Conservation (phyloP, 2,113 vertebrate species). For the Oryzias woworae region DNA sequence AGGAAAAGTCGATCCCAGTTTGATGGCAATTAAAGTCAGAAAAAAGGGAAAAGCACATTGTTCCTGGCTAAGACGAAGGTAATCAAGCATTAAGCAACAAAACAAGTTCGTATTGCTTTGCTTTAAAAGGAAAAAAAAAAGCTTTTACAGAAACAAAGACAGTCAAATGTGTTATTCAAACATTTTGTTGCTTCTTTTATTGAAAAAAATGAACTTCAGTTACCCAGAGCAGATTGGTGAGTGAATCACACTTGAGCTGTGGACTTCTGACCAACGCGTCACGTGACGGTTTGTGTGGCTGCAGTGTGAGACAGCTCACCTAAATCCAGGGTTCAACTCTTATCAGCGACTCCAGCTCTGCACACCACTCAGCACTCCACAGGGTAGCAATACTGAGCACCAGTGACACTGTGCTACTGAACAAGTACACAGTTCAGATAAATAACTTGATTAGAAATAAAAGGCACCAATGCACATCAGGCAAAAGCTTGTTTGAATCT, state of each 20-base stretch:
- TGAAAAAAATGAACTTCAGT: not conserved
- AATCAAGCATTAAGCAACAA: no score
- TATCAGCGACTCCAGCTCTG: conserved; percentile 48
- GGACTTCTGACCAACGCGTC: not conserved
- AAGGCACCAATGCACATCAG: not conserved
- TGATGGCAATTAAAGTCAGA: not conserved
- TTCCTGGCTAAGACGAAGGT: no score
- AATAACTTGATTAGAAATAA: not conserved
- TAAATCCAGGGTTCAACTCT: conserved; percentile 62
- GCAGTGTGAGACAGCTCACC: conserved; percentile 11
- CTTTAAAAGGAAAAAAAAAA: not conserved
- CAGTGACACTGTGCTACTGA: not conserved
- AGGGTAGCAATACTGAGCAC: conserved; percentile 2
- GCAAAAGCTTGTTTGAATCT: not conserved
- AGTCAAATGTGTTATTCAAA: no score
- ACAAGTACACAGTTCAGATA: not conserved
- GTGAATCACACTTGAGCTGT: not conserved
- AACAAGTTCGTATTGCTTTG: no score
- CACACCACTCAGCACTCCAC: conserved; percentile 4
- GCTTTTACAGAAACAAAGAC: not conserved
- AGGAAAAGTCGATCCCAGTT: not conserved
- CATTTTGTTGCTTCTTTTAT: no score
- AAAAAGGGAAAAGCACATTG: not conserved
- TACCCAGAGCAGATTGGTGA: not conserved
- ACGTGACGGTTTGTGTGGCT: conserved; percentile 1